Base-by-base conservation (phyloP, 1,140 invertebrate genomes). In the Drosophila subobscura region DNA sequence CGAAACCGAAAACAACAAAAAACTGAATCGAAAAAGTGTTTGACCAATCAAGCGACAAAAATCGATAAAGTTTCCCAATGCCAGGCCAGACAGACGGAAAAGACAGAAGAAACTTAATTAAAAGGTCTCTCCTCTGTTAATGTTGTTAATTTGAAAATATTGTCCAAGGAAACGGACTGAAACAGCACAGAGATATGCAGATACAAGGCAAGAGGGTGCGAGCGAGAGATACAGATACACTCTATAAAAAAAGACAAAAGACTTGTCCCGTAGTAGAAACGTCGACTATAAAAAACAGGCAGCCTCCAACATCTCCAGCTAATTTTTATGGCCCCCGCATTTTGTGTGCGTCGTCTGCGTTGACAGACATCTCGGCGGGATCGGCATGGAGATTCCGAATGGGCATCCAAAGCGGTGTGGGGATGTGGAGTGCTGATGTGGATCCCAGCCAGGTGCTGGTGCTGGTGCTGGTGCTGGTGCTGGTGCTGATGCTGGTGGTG, bases 111-210 rank as follows among this genome's bases (percentile, higher is more conserved):
- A 89, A 88, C 84, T 88, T 88, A 88, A 88, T 88, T 88, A 88
- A 88, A 88, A 88, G 83, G 84, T 88, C 75, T 80, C 83, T 83
- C 88, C 72, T 80, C 83, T 83, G 57, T 86, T 85, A 85, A 86
- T 83, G 83, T 72, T 68, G 83, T 86, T 88, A 88, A 88, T 88
- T 88, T 88, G 79, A 88, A 88, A 88, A 88, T 88, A 88, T 88
- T 88, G 83, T 88, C 83, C 59, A 86, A 86, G 83, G 83, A 86
- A 88, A 88, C 81, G 81, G 55, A 59, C 51, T 67, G 67, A 67
- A 64, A 68, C 72, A 72, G 29, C 47, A 52, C 41, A 56, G 58
- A 53, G 59, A 54, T 20, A 55, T 20, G 16, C 37, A 58, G 23
- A 25, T n/a, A 14, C 42, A 46, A 33, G 16, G 16, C 16, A 20